Conservation (phyloP, 2,113 vertebrate species). For the Panthera tigris region DNA sequence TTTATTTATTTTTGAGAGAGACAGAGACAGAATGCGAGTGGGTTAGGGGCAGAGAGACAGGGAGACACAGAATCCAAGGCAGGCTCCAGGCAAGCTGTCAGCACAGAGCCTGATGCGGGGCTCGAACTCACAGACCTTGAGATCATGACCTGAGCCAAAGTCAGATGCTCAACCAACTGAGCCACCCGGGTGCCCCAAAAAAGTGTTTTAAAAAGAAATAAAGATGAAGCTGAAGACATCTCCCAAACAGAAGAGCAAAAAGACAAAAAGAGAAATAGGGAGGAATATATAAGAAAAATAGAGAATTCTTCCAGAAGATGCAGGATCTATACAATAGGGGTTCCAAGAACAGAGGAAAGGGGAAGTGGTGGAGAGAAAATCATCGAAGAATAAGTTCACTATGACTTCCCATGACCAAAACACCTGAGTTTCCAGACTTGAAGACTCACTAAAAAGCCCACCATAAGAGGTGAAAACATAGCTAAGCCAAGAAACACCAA, state of each 20-base stretch:
- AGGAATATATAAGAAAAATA: neutral
- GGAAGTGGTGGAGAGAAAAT: neutral
- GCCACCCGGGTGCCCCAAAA: too few relatives aligned
- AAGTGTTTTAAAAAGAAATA: too few relatives aligned
- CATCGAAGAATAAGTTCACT: conserved; percentile 10
- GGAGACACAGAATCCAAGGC: too few relatives aligned
- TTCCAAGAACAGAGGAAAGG: neutral
- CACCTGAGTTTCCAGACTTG: neutral
- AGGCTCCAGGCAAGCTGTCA: too few relatives aligned
- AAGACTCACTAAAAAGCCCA: neutral
- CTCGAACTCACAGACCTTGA: too few relatives aligned
- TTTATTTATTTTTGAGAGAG: too few relatives aligned
- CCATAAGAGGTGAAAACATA: neutral
- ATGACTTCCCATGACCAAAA: neutral
- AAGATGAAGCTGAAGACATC: neutral
- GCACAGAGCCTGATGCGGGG: too few relatives aligned
- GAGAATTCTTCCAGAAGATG: neutral
- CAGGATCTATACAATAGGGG: neutral
- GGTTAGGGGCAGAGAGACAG: too few relatives aligned
- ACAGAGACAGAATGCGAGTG: too few relatives aligned
- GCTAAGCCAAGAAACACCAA: neutral
- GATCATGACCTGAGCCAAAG: too few relatives aligned
- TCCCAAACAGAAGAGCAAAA: neutral
- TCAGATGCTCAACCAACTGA: too few relatives aligned
- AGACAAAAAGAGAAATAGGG: neutral